Conservation (phyloP, 2,797 vertebrate species). For the Chloroceryle inda region DNA sequence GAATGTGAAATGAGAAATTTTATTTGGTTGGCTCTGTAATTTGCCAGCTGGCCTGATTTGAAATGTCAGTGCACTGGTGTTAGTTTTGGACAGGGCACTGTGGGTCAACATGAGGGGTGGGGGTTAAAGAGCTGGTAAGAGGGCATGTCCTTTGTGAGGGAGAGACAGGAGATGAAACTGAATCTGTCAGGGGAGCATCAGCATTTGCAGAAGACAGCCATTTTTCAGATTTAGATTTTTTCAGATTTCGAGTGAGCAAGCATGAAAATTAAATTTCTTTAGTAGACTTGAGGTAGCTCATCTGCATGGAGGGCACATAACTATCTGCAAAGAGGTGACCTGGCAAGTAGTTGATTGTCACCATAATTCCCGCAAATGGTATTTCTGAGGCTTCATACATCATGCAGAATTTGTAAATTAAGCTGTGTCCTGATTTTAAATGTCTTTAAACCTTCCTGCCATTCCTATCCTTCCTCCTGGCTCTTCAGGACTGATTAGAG, state of each 20-base stretch:
- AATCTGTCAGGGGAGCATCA: not conserved
- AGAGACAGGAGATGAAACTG: not conserved
- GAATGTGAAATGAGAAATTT: slow-evolving; percentile 42
- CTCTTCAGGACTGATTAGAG: not conserved
- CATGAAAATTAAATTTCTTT: not conserved
- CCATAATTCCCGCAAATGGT: not conserved
- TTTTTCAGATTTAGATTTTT: not conserved
- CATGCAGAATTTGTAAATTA: not conserved
- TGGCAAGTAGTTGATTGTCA: not conserved
- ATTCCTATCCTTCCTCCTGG: not conserved
- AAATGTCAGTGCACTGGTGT: slow-evolving; percentile 38
- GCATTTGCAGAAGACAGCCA: not conserved
- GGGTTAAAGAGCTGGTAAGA: not conserved
- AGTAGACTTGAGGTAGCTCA: not conserved
- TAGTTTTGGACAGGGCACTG: not conserved
- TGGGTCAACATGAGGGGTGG: not conserved
- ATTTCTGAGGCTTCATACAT: not conserved
- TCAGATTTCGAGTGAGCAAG: not conserved
- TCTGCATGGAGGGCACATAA: not conserved
- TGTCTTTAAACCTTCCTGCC: not conserved
- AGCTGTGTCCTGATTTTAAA: not conserved
- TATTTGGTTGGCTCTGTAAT: slow-evolving; percentile 18
- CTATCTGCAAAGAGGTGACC: not conserved
- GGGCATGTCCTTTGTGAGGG: not conserved
- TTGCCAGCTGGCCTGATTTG: slow-evolving; percentile 18